Conservation (phyloP, 2,113 vertebrate genomes). For the Sterrhoptilus dennistouni region DNA sequence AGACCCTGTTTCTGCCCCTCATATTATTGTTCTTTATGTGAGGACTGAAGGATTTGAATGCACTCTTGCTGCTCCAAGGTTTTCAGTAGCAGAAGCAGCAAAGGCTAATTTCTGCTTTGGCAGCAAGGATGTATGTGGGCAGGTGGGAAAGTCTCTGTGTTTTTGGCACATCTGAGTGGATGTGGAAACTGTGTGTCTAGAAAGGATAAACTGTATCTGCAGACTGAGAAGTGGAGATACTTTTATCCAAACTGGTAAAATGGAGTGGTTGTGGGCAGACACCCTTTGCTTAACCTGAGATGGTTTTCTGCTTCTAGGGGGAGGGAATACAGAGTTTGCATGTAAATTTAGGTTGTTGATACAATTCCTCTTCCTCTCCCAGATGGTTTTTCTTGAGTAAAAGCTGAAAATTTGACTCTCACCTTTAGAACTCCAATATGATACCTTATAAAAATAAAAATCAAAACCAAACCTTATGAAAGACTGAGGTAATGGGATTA, state of each 20-base stretch:
- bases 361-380: background rate
- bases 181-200: background rate
- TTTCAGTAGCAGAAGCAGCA: background rate
- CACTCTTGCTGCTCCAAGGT: background rate
- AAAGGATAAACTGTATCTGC: background rate
- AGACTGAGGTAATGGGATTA: background rate
- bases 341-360: conserved; percentile 8
- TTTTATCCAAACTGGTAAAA: background rate
- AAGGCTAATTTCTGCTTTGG: background rate
- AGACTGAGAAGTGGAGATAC: background rate
- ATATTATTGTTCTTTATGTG: background rate
- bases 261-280: background rate
- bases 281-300: background rate
- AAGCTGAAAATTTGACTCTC: background rate
- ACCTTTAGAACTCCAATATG: background rate
- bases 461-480: background rate
- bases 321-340: background rate
- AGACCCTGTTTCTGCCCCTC: background rate
- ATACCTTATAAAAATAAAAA: background rate
- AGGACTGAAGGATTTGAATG: background rate
- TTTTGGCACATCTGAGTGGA: background rate
- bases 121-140: background rate
- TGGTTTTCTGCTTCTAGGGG: background rate
- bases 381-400: background rate
- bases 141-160: conserved; percentile 5